Percentiles rank a stretch among this genome's conserved stretches.
These are phyloP conservation scores for Limnephilus marmoratus DNA, from an alignment of 2,888 invertebrate species.

Conservation along the genomic window DNA sequence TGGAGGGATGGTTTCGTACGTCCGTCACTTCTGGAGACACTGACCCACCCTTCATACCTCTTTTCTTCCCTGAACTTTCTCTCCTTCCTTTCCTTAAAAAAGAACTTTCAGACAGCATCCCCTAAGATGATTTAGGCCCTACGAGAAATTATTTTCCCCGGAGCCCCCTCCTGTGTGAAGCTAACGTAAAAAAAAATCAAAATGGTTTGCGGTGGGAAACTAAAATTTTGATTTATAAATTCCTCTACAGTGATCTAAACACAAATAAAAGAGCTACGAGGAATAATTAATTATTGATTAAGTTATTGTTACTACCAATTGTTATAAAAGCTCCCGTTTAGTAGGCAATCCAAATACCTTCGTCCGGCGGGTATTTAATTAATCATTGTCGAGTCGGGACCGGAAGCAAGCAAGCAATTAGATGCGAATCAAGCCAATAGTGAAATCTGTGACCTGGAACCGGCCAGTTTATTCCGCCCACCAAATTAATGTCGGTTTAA, in stretches of 20 bases:
- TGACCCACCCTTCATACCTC: no score
- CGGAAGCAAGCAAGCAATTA: constrained; percentile 32
- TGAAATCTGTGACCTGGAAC: constrained; percentile 17
- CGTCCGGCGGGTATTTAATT: constrained; percentile 8
- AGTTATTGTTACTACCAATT: not conserved
- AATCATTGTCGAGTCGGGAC: constrained; percentile 26
- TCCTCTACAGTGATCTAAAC: not conserved
- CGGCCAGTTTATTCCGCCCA: not conserved
- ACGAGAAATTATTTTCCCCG: no score
- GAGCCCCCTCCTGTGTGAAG: no score
- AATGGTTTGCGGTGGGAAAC: not conserved
- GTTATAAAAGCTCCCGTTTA: not conserved
- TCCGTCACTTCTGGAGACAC: no score
- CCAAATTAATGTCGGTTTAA: not conserved
- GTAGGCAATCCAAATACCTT: not conserved
- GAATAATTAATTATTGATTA: not conserved
- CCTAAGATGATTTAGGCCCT: no score
- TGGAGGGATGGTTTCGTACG: no score
- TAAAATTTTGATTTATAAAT: not conserved
- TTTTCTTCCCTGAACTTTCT: no score
- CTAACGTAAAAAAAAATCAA: no score
- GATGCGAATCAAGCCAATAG: constrained; percentile 28
- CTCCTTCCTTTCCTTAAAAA: no score
- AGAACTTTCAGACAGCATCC: no score
- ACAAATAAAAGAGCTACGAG: not conserved